Conservation (phyloP, 2,888 invertebrate genomes). For the Tetranychus piercei region DNA sequence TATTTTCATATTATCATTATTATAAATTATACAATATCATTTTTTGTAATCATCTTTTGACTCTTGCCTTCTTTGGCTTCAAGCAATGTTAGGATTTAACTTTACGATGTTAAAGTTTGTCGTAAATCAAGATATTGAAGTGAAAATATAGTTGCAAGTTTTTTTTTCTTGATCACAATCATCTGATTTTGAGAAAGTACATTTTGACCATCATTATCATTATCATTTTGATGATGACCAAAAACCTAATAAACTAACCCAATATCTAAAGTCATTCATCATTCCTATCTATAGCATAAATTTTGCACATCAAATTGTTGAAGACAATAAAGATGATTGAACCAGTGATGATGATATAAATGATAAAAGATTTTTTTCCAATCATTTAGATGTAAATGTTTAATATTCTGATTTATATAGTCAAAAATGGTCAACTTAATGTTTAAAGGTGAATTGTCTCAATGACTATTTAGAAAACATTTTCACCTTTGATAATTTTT, state of each 20-base stretch:
- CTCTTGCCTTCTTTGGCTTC: too few species aligned
- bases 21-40: too few species aligned
- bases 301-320: not conserved
- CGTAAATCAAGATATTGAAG: not conserved
- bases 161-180: not conserved
- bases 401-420: too few species aligned
- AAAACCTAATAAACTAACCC: not conserved
- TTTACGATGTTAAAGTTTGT: not conserved
- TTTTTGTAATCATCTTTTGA: too few species aligned
- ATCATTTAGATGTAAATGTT: too few species aligned
- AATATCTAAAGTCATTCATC: not conserved
- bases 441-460: too few species aligned
- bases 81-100: too few species aligned
- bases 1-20: not conserved
- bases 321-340: not conserved
- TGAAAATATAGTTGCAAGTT: not conserved
- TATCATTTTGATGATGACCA: not conserved
- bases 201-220: not conserved
- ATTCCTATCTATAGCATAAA: not conserved
- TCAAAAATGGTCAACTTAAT: too few species aligned
- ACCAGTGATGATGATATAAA: not conserved
- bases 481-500: too few species aligned
- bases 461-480: too few species aligned
- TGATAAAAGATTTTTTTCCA: not conserved
- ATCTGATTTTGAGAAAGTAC: not conserved